Evolutionary conservation across 1,140 invertebrate genomes (phyloP).

Genomic region (Hesperophylax magnus): DNA sequence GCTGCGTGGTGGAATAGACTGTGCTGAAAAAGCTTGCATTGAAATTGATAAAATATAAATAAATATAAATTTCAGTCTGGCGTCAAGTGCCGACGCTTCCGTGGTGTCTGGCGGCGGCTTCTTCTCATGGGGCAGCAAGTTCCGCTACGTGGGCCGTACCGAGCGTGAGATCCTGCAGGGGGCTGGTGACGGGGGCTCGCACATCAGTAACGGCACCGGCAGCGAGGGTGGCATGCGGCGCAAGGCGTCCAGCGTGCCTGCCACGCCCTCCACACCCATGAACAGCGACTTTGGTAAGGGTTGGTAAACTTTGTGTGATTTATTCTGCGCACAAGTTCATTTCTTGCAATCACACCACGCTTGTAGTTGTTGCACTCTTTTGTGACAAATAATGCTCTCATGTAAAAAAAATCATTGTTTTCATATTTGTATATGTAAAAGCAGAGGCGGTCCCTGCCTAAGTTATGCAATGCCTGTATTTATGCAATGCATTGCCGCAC

Average conservation of each 20-base stretch:
- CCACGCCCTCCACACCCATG: constrained; percentile 86
- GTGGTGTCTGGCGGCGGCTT: constrained; percentile 94
- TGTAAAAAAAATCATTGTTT: neutral
- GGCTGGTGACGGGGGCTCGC: constrained; percentile 43
- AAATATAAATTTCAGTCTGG: constrained; percentile 74
- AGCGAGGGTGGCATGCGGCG: constrained; percentile 76
- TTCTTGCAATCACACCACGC: too few species aligned
- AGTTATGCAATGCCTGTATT: too few species aligned
- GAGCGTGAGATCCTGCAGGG: constrained; percentile 85
- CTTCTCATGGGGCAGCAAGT: constrained; percentile 95
- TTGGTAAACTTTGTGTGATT: neutral
- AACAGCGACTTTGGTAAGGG: constrained; percentile 72
- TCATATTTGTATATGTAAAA: too few species aligned
- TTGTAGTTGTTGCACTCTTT: too few species aligned
- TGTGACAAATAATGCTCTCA: too few species aligned
- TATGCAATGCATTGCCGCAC: too few species aligned
- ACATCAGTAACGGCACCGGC: constrained; percentile 65
- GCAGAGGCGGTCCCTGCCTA: too few species aligned
- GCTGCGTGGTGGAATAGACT: too few species aligned
- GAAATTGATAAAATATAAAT: too few species aligned
- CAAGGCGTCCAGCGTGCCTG: constrained; percentile 87
- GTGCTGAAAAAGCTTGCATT: too few species aligned
- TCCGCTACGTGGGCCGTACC: constrained; percentile 90
- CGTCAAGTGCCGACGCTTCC: constrained; percentile 87
- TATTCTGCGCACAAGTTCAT: too few species aligned